Conservation (phyloP, 2,113 vertebrate species). For the Thunnus maccoyii region DNA sequence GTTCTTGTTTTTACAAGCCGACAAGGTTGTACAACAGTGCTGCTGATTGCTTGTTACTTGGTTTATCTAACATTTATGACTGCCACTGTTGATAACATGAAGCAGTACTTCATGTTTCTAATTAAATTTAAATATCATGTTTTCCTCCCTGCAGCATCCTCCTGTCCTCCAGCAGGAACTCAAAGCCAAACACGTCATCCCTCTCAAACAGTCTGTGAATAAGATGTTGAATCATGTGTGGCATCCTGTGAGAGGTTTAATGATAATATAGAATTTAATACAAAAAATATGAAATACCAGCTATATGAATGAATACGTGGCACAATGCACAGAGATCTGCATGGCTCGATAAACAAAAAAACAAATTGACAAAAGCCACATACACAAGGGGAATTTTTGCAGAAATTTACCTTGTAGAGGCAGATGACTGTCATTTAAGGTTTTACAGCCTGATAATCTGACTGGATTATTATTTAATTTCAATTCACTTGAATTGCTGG, state of each 20-base stretch:
- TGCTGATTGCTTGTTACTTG: not conserved
- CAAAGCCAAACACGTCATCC: conserved; percentile 37
- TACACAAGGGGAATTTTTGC: too few species aligned
- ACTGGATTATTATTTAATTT: not conserved
- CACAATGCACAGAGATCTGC: not conserved
- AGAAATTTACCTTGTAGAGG: too few species aligned
- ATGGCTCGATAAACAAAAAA: not conserved
- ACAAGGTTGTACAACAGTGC: not conserved
- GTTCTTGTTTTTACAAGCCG: too few species aligned
- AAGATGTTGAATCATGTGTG: conserved; percentile 56
- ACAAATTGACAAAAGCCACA: too few species aligned
- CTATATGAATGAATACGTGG: too few species aligned
- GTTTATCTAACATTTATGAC: not conserved
- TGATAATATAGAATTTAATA: not conserved
- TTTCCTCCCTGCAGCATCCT: conserved; percentile 11
- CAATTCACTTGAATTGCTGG: too few species aligned
- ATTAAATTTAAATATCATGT: conserved; percentile 33
- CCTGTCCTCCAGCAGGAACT: conserved; percentile 54
- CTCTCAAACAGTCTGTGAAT: conserved; percentile 46
- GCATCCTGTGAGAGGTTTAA: conserved; percentile 28
- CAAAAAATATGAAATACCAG: not conserved
- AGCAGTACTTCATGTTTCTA: conserved; percentile 14
- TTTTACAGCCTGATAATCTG: not conserved
- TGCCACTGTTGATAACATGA: not conserved
- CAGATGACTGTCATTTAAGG: too few species aligned